phyloP scores from a whole-genome alignment of 2,797 vertebrate species.

The Poecile montanus region DNA sequence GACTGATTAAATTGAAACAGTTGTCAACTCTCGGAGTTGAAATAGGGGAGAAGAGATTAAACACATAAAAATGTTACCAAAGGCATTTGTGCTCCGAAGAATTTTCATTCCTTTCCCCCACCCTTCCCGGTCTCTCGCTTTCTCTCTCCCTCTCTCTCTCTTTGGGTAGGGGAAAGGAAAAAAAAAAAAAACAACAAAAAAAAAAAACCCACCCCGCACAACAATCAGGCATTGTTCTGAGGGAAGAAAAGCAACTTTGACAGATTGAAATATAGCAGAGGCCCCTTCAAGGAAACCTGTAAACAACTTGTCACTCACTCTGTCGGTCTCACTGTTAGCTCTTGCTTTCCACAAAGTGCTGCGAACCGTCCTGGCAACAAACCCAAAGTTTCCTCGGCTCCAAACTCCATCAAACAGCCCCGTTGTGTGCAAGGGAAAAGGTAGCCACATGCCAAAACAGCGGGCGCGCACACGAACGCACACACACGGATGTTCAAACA shows the following conservation, averaged over 20 bases:
- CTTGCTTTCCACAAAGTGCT: slow-evolving; percentile 77
- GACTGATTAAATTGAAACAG: slow-evolving; percentile 48
- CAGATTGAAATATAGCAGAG: slow-evolving; percentile 94
- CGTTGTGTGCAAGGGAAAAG: slow-evolving; percentile 66
- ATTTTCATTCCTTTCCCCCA: slow-evolving; percentile 53
- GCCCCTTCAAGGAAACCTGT: slow-evolving; percentile 86
- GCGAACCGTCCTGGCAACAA: slow-evolving; percentile 77
- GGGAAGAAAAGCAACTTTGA: slow-evolving; percentile 91
- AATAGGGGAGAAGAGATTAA: slow-evolving; percentile 24
- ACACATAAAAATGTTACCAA: slow-evolving; percentile 73
- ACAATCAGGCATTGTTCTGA: slow-evolving; percentile 93
- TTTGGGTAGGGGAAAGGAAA: background rate
- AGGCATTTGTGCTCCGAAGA: slow-evolving; percentile 85
- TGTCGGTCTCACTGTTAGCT: slow-evolving; percentile 78
- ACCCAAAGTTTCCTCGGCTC: slow-evolving; percentile 74
- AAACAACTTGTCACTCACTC: slow-evolving; percentile 88
- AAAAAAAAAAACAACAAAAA: background rate
- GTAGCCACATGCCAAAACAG: slow-evolving; percentile 76
- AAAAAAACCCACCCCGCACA: slow-evolving; percentile 56
- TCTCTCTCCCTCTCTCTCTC: slow-evolving; percentile 15
- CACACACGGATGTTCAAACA: background rate
- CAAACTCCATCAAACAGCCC: slow-evolving; percentile 70
- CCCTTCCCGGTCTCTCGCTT: background rate
- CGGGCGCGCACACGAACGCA: background rate
- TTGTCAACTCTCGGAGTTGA: slow-evolving; percentile 55